A percentile compares a stretch with the other conserved stretches of the same genome.
phyloP scores from a whole-genome alignment of 2,113 vertebrate species.

The Oenanthe oenanthe region DNA sequence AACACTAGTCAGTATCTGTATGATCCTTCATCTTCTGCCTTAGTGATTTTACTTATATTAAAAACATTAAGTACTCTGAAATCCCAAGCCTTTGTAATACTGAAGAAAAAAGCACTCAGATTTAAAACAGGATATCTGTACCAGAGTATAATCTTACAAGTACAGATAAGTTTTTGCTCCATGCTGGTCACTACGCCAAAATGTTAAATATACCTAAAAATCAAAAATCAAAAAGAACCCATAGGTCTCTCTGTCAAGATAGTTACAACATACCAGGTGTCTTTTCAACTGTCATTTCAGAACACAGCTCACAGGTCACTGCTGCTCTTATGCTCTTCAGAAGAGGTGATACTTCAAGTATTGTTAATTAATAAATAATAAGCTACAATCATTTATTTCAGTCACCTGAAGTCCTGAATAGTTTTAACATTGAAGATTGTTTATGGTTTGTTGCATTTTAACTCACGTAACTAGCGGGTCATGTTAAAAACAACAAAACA shows the following conservation, averaged over 20 bases:
- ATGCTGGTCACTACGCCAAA: not conserved
- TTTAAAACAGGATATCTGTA: not conserved
- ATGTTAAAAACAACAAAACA: not conserved
- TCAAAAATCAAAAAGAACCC: not conserved
- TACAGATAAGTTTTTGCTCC: not conserved
- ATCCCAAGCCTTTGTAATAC: not conserved
- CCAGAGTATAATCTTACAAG: not conserved
- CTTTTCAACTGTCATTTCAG: not conserved
- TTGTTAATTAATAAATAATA: not conserved
- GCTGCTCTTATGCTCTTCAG: not conserved
- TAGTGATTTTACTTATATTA: not conserved
- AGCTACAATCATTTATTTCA: not conserved
- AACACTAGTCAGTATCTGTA: not conserved
- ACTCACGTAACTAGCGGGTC: not conserved
- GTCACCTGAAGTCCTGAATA: not conserved
- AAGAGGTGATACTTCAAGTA: not conserved
- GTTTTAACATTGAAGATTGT: not conserved
- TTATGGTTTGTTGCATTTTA: not conserved
- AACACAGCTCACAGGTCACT: not conserved
- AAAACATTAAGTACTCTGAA: not conserved
- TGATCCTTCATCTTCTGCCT: not conserved
- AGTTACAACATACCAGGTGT: not conserved
- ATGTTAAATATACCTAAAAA: not conserved
- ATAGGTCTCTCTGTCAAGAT: not conserved
- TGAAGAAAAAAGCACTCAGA: not conserved